Evolutionary conservation across 2,888 invertebrate species (phyloP).

Genomic region (Bellardia bayeri): DNA sequence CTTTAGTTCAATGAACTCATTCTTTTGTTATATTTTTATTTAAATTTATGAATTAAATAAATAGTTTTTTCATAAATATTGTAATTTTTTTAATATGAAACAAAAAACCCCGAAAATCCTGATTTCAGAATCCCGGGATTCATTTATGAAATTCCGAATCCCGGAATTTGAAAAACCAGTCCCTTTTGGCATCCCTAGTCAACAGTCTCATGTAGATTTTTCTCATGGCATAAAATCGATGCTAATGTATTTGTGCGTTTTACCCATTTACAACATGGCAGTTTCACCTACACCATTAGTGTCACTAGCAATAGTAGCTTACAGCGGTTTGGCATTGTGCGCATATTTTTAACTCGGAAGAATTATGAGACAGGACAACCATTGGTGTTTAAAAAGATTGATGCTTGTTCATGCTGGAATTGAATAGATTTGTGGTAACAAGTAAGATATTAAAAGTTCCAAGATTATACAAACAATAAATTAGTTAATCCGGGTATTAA

Average conservation of each 20-base stretch:
- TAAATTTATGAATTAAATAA: too few relatives aligned
- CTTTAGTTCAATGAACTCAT: too few relatives aligned
- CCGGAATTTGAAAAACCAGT: too few relatives aligned
- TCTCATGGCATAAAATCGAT: conserved; percentile 92
- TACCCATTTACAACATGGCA: conserved; percentile 90
- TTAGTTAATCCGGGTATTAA: conserved; percentile 89
- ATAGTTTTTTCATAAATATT: too few relatives aligned
- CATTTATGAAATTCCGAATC: too few relatives aligned
- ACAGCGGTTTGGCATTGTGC: conserved; percentile 86
- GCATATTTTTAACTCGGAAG: conserved; percentile 88
- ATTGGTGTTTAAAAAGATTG: conserved; percentile 86
- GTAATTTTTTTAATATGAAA: too few relatives aligned
- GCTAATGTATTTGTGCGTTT: conserved; percentile 89
- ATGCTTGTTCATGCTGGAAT: conserved; percentile 87
- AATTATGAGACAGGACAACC: conserved; percentile 87
- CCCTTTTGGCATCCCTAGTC: too few relatives aligned
- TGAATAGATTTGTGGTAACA: conserved; percentile 87
- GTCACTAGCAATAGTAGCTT: conserved; percentile 86
- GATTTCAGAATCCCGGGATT: too few relatives aligned
- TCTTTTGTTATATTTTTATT: too few relatives aligned
- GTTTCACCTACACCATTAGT: conserved; percentile 88
- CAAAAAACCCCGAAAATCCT: too few relatives aligned
- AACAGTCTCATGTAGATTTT: conserved; percentile 90
- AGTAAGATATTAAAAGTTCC: conserved; percentile 84
- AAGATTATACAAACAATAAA: background rate